These are phyloP conservation scores for Chrysina gloriosa DNA, from an alignment of 2,888 invertebrate species.

Conservation along the genomic window DNA sequence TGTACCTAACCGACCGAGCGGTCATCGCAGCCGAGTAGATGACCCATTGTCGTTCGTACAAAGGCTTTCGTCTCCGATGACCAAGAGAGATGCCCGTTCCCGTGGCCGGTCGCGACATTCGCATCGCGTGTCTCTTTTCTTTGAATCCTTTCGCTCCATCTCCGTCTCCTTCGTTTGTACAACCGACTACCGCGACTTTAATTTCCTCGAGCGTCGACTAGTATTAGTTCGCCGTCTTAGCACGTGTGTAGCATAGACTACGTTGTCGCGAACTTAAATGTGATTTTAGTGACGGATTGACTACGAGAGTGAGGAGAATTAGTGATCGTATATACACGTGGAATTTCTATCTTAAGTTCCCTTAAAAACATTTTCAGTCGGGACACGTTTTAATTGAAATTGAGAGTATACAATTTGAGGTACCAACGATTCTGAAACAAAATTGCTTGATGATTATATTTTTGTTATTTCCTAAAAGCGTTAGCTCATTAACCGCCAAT, in stretches of 20 bases:
- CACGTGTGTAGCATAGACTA: conserved; percentile 36
- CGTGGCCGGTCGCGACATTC: conserved; percentile 12
- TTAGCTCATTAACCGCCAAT: too few relatives aligned
- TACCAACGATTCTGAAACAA: too few relatives aligned
- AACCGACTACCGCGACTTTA: conserved; percentile 23
- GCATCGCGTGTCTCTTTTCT: background rate
- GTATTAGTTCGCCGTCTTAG: conserved; percentile 36
- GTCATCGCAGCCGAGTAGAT: conserved; percentile 46
- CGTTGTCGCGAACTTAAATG: conserved; percentile 24
- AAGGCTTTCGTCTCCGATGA: conserved; percentile 45
- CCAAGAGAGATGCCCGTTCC: conserved; percentile 43
- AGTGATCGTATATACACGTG: background rate
- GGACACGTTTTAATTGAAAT: too few relatives aligned
- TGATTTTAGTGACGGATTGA: conserved; percentile 10
- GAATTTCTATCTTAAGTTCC: too few relatives aligned
- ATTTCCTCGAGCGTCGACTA: conserved; percentile 30
- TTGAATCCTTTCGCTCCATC: background rate
- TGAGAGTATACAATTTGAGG: too few relatives aligned
- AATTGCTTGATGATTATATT: too few relatives aligned
- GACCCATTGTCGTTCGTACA: conserved; percentile 48
- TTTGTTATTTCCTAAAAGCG: too few relatives aligned
- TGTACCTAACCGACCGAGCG: conserved; percentile 37
- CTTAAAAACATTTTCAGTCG: too few relatives aligned
- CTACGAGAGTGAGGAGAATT: conserved; percentile 12
- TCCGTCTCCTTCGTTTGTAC: conserved; percentile 9